These are phyloP conservation scores for Mobula hypostoma DNA, from an alignment of 2,113 vertebrate species.

Conservation along the genomic window DNA sequence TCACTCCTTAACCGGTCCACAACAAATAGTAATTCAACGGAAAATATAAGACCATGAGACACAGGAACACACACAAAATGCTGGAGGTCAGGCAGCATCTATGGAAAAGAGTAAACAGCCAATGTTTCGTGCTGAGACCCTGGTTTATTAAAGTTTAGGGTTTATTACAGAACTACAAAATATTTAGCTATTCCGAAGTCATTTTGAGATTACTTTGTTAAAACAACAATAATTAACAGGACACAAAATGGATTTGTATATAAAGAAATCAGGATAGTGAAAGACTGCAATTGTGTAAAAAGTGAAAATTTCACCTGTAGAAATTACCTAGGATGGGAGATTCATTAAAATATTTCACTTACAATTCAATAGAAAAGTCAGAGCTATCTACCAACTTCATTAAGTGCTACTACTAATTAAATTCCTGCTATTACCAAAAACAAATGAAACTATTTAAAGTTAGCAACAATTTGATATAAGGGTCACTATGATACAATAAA, in stretches of 20 bases:
- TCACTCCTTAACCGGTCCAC: background rate
- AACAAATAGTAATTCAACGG: background rate
- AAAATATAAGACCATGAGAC: background rate
- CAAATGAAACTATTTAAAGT: background rate
- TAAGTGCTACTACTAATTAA: background rate
- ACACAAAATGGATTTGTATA: background rate
- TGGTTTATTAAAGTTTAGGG: background rate
- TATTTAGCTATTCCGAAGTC: background rate
- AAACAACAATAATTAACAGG: background rate
- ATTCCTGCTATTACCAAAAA: background rate
- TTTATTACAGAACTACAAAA: background rate
- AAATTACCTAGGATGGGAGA: background rate
- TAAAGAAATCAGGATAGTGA: background rate
- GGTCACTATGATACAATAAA: background rate
- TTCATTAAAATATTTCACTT: background rate
- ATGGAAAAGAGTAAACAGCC: too few relatives aligned
- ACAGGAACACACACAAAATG: too few relatives aligned
- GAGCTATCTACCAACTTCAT: background rate
- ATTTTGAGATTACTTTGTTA: background rate
- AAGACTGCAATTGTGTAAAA: background rate
- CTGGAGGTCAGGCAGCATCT: too few relatives aligned
- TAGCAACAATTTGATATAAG: background rate
- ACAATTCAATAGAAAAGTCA: background rate
- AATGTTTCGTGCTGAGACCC: too few relatives aligned
- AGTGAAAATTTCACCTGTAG: background rate